Conservation (phyloP, 2,113 vertebrate genomes). For the Ginglymostoma cirratum region DNA sequence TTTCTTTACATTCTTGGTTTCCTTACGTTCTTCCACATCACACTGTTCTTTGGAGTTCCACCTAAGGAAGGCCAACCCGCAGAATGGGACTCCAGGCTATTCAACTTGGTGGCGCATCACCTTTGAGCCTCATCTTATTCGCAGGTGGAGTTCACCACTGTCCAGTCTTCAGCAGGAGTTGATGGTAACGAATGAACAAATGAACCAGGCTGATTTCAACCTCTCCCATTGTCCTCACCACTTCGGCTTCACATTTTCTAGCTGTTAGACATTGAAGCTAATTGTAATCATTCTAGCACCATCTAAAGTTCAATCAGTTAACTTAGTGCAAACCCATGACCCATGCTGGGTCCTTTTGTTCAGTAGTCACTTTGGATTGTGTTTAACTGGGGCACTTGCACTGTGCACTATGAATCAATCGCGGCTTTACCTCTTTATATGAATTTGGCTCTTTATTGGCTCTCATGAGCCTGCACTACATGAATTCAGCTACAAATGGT, state of each 20-base stretch:
- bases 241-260: background rate
- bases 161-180: background rate
- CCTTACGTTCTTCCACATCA: background rate
- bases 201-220: background rate
- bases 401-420: background rate
- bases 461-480: background rate
- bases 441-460: background rate
- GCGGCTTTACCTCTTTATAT: background rate
- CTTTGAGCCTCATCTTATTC: background rate
- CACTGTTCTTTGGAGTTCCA: background rate
- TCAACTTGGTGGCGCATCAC: background rate
- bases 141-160: background rate
- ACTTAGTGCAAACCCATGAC: background rate
- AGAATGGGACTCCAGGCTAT: background rate
- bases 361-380: background rate
- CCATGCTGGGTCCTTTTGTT: background rate
- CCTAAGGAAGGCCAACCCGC: background rate
- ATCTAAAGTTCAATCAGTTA: background rate
- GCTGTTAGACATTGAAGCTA: background rate
- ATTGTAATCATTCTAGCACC: background rate
- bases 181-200: background rate
- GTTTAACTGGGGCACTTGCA: background rate
- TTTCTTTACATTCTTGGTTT: background rate
- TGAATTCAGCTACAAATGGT: background rate
- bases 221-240: background rate